Evolutionary conservation across 2,888 invertebrate species (phyloP), one percentile per base, ranked within the genome.

Genomic region (Conomelus anceps): DNA sequence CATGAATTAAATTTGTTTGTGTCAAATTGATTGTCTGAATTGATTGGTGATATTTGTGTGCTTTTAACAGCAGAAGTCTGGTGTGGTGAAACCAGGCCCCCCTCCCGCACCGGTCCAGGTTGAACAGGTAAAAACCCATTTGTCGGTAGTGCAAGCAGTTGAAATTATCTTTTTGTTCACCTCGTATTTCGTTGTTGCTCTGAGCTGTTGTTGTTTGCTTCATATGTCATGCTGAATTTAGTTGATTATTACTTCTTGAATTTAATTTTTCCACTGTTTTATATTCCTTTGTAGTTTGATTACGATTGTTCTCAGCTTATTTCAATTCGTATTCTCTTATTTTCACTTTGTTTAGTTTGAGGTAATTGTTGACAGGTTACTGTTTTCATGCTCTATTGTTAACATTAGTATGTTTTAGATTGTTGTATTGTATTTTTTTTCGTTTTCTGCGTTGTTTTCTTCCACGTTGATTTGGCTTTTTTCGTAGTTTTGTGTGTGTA

Each of bases 41-140:
- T 89, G 86, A 87, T 89, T 22, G 22, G 23, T 41, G 17, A 87
- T 85, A 85, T 41, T 3, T 85, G 13, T 88, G 26, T 89, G 88
- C 90, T 88, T 89, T 84, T 90, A 87, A 87, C 91, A 91, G 90
- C 91, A 91, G 89, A 88, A 91, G 90, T 89, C 91, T 84, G 85
- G 20, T 85, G 91, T 89, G 26, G 91, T 89, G 84, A 91, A 91
- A 93, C 93, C 94, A 93, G 94, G 94, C 93, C 94, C 94, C 93
- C 93, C 94, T 93, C 93, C 94, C 93, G 91, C 91, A 88, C 92
- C 92, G 89, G 91, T 91, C 91, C 93, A 94, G 92, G 93, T 94
- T 92, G 95, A 95, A 93, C 95, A 95, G 95, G 95, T 95, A 94
- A 95, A 93, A 6, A 7, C 13, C 11, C 26, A 17, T 41, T 41